Conservation (phyloP, 1,140 invertebrate species). For the Campodea augens region DNA sequence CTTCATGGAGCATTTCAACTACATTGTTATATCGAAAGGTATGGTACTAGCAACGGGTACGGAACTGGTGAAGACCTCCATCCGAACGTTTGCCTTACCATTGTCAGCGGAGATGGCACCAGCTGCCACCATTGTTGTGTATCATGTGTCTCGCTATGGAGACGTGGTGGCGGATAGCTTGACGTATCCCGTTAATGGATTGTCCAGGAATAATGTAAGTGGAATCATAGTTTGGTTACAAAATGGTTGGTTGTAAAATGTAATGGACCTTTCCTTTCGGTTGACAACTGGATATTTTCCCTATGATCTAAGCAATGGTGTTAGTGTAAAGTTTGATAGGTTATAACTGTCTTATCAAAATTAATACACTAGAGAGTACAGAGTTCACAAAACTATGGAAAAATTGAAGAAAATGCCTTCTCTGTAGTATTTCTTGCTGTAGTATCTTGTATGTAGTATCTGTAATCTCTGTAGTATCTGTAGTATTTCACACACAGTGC, state of each 20-base stretch:
- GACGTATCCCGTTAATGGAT: constrained; percentile 86
- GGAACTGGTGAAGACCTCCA: constrained; percentile 24
- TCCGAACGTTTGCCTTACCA: constrained; percentile 72
- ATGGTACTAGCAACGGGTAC: constrained; percentile 23
- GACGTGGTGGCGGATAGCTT: constrained; percentile 77
- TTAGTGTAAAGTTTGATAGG: too few species aligned
- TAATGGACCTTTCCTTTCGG: too few species aligned
- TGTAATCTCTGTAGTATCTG: too few species aligned
- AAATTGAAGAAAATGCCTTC: too few species aligned
- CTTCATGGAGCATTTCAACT: constrained; percentile 74
- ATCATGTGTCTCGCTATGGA: constrained; percentile 60
- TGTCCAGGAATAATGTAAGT: constrained; percentile 67
- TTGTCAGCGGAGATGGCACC: constrained; percentile 88
- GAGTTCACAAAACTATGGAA: too few species aligned
- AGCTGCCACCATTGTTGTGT: constrained; percentile 72
- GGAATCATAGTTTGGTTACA: constrained; percentile 1
- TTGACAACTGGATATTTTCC: too few species aligned
- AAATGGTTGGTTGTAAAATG: not conserved
- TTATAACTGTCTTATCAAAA: too few species aligned
- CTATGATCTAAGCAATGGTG: too few species aligned
- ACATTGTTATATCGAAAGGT: constrained; percentile 76
- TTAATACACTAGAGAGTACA: too few species aligned
- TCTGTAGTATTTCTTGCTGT: too few species aligned
- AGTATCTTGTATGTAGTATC: not conserved
- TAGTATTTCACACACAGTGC: too few species aligned